Base-by-base conservation (phyloP, 2,113 vertebrate species). In the Pomatorhinus ruficollis region DNA sequence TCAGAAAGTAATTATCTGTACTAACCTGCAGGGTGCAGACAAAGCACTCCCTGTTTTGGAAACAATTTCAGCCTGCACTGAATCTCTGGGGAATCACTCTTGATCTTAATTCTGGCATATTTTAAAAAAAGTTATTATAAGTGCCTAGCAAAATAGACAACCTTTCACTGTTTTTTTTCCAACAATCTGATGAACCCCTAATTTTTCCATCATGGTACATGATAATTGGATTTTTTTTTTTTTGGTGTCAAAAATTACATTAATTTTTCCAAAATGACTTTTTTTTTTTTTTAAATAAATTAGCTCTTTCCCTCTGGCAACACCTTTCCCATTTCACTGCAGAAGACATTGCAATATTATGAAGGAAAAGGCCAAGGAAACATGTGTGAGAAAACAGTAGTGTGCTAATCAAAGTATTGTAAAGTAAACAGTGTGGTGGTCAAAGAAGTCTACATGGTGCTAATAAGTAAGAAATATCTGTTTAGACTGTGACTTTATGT, bases 401-500 rank as follows among this genome's bases (percentile, higher is more conserved):
- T 42, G 14, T 31, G 15, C 39, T 68, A 54, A 65, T 92, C 27
- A 78, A 72, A 79, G 23, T 69, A 82, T 7, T 94, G 22, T 47
- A 44, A 91, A 81, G 16, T 52, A 64, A 87, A n/a, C 8, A 87
- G 18, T 21, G 20, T 63, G 50, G 35, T 24, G 72, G 44, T 92
- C 33, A 77, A 66, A 80, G 42, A 90, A 52, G 39, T 79, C 53
- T 87, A 15, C 22, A 47, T 97, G 40, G 35, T 37, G 86, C 70
- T 89, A 17, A 20, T 87, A 12, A 13, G 20, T 35, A 65, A 65
- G 30, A 75, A 65, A 47, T 74, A 49, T 4, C 11, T 95, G 25
- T 96, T 97, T 97, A 93, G 81, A 92, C 79, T 96, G 66, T 91
- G 82, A 44, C 40, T 96, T 96, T 70, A n/a, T 42, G 33, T 94